A percentile compares a stretch with the other conserved stretches of the same genome.
These are phyloP conservation scores for Bellardia pandia DNA, from an alignment of 2,888 invertebrate species.

Conservation along the genomic window DNA sequence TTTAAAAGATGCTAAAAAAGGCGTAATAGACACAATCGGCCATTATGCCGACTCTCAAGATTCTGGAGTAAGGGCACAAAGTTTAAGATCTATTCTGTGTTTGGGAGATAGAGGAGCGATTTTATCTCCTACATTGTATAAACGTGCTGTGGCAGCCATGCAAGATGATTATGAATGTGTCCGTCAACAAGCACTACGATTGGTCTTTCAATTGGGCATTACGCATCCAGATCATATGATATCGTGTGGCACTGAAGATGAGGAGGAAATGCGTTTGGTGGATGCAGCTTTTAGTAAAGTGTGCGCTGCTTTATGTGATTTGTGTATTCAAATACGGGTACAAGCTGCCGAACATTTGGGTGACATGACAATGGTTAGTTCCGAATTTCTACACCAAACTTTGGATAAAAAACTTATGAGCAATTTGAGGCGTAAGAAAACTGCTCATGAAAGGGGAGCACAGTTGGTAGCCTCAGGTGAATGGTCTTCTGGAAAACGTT, in stretches of 20 bases:
- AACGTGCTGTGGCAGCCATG: slow-evolving; percentile 89
- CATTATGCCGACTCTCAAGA: slow-evolving; percentile 95
- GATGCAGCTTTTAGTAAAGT: slow-evolving; percentile 98
- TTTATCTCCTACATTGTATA: slow-evolving; percentile 88
- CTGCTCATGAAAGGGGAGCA: slow-evolving; percentile 93
- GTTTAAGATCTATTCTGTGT: slow-evolving; percentile 93
- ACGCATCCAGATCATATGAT: slow-evolving; percentile 92
- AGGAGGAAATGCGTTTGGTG: slow-evolving; percentile 93
- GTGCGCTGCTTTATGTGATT: slow-evolving; percentile 96
- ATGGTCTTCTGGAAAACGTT: slow-evolving; percentile 96
- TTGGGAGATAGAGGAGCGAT: slow-evolving; percentile 92
- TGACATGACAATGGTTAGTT: slow-evolving; percentile 93
- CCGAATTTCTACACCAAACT: slow-evolving; percentile 96
- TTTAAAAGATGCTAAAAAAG: slow-evolving; percentile 86
- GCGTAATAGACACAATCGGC: slow-evolving; percentile 90
- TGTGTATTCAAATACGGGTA: slow-evolving; percentile 94
- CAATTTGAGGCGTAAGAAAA: slow-evolving; percentile 93
- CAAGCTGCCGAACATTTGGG: slow-evolving; percentile 94
- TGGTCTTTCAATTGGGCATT: slow-evolving; percentile 94
- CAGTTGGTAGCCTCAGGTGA: slow-evolving; percentile 93
- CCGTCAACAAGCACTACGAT: slow-evolving; percentile 91
- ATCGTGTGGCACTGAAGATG: slow-evolving; percentile 87
- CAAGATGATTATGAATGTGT: slow-evolving; percentile 98
- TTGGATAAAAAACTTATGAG: slow-evolving; percentile 99
- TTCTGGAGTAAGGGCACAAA: slow-evolving; percentile 94